Evolutionary conservation across 2,888 invertebrate genomes (phyloP), one percentile per base, ranked within the genome.

Genomic region (Plusia festucae): DNA sequence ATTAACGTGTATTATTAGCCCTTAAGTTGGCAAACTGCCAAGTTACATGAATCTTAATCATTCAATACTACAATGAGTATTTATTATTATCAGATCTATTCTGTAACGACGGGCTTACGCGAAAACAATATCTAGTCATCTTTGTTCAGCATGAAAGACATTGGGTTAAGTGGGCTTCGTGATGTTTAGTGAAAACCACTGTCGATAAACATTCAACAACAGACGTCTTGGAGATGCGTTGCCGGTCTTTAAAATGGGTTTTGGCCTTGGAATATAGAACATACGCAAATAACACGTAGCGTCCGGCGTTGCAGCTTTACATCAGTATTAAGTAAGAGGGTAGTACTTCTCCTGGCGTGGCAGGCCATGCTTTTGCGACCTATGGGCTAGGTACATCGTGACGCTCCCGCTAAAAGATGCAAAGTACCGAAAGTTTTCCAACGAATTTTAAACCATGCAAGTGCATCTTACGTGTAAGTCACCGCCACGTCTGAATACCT

Each of bases 1-100:
- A 49, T 18, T 20, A n/a, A 53, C n/a, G 53, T 15, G 27, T 53
- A 24, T 49, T 49, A 49, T 49, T 49, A 49, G 46, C 46, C 20
- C 11, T 49, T 49, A 20, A 18, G 46, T 18, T 49, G 46, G 46
- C 46, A 0, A 18, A 18, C 9, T 20, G 46, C 46, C 46, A 49
- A 49, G 3, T 20, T 18, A 20, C 18, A 46, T 46, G 18, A 46
- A 46, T 49, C 20, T 20, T 11, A 20, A 18, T 9, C 46, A 20
- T 49, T 49, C 46, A 49, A 49, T 20, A 49, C 46, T 46, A 18
- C 18, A 20, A 2, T 1, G 46, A 46, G 8, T 9, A 46, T 46
- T 11, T 18, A 8, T 11, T 46, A 16, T 40, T 15, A n/a, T 40
- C 40, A 13, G 13, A 13, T 13, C 13, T 13, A 13, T 2, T 13